Base-by-base conservation (phyloP, 2,797 vertebrate genomes). In the Malacoraja senta region DNA sequence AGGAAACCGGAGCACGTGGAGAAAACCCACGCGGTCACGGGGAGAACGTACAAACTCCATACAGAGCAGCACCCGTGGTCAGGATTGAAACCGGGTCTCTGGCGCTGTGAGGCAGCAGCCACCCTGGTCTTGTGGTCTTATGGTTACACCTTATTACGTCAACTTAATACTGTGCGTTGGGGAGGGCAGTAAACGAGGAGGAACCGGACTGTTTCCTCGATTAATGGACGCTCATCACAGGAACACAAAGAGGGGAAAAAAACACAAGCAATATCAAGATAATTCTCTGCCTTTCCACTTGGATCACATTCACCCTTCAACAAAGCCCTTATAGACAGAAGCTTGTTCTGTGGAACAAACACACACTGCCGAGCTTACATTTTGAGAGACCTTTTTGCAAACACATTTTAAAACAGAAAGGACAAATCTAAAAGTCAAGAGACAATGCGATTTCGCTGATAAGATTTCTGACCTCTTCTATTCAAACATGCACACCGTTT, bases 351-450 rank as follows among this genome's bases (percentile, higher is more conserved):
- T 6, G 10, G 81, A 58, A 84, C 29, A 61, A 84, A 58, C 9
- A 26, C 44, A 84, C 44, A 53, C 44, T 2, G 3, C 61, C 35
- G 80, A 53, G 44, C 44, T 80, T 86, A 86, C 61, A 63, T 86
- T n/a, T 12, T 17, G 13, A 63, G 13, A 86, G 1, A 29, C 35
- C 29, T 4, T 32, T 84, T 61, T 13, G 53, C 81, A 3, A 84
- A 84, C 44, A 58, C 80, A 61, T 84, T 84, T n/a, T n/a, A 86
- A 86, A 86, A 86, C 29, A 32, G 53, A 86, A 63, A 86, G 29
- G 58, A 63, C 83, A n/a, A 63, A 63, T 32, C 29, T 63, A 61
- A 86, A 86, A 86, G 58, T 86, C 83, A 86, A 86, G 53, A 86
- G 58, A 58, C 83, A 86, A 86, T 32, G 6, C 58, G 63, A 61